Evolutionary conservation across 1,140 invertebrate species (phyloP), one percentile per base, ranked within the genome.

Genomic region (Anastrepha ludens): DNA sequence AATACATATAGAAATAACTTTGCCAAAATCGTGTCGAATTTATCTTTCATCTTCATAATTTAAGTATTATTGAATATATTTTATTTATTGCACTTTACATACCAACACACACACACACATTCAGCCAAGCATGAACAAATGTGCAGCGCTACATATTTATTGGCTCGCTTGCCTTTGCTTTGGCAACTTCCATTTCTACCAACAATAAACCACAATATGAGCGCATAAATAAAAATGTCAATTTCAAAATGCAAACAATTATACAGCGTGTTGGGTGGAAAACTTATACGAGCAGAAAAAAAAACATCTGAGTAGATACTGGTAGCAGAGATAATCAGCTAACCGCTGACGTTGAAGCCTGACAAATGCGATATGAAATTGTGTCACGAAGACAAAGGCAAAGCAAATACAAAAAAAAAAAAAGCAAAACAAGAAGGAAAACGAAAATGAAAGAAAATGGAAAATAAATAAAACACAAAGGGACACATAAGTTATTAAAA

Each of bases 11-110:
- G 6, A 55, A 6, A 29, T 50, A 81, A 81, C 8, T 29, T 20
- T 9, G 0, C 0, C n/a, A 4, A 81, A 81, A 58, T 81, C 74
- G 74, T 81, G 74, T 81, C 74, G 47, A 55, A 17, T 55, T 81
- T 81, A 81, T 81, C 74, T 81, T 81, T 81, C 74, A 81, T 81
- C 74, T 81, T 81, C 47, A 81, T 81, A 81, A 81, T 50, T 81
- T 81, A 1, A n/a, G 47, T n/a, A 81, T 81, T 81, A 55, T 81
- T 81, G 74, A 81, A 81, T 81, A 47, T 55, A 47, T 29, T 74
- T 50, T 81, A 50, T 50, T 47, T 55, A 58, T 81, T 81, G 17
- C 74, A 81, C 44, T 81, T 74, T 44, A 44, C 44, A 74, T 41
- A 74, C 41, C 5, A 44, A 41, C 67, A 47, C 17, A 74, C 44